Conservation (phyloP, 2,797 vertebrate genomes). For the Syngnathus acus region DNA sequence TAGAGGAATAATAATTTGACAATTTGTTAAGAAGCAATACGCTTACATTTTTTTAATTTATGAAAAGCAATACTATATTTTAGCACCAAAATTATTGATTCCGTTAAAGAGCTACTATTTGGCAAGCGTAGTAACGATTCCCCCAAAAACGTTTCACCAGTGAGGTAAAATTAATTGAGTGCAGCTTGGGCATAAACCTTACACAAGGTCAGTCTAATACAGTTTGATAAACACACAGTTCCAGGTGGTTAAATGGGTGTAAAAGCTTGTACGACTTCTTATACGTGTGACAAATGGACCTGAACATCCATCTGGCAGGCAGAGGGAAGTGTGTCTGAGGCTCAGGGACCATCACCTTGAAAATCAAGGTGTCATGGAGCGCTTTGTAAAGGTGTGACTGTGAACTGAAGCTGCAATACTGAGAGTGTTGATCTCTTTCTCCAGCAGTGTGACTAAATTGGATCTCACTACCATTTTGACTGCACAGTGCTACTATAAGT, state of each 20-base stretch:
- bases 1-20: too few relatives aligned
- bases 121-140: too few relatives aligned
- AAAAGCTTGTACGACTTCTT: not conserved
- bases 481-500: not conserved
- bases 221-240: conserved; percentile 13
- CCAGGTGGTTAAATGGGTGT: conserved; percentile 20
- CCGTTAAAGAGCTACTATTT: not conserved
- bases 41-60: too few relatives aligned
- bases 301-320: conserved; percentile 38
- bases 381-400: conserved; percentile 30
- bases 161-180: not conserved
- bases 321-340: conserved; percentile 18
- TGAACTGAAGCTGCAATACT: conserved; percentile 18
- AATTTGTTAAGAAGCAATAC: too few relatives aligned
- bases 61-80: not conserved
- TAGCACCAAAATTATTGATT: not conserved
- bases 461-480: conserved; percentile 4
- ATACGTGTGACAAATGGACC: conserved; percentile 12
- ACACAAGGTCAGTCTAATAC: not conserved
- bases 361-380: conserved; percentile 24
- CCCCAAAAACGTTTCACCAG: not conserved
- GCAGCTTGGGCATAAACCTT: not conserved
- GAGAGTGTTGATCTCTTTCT: conserved; percentile 3
- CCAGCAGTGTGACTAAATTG: conserved; percentile 6
- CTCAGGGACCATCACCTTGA: conserved; percentile 14